phyloP scores from a whole-genome alignment of 1,140 invertebrate species.

The Epicauta chinensis region DNA sequence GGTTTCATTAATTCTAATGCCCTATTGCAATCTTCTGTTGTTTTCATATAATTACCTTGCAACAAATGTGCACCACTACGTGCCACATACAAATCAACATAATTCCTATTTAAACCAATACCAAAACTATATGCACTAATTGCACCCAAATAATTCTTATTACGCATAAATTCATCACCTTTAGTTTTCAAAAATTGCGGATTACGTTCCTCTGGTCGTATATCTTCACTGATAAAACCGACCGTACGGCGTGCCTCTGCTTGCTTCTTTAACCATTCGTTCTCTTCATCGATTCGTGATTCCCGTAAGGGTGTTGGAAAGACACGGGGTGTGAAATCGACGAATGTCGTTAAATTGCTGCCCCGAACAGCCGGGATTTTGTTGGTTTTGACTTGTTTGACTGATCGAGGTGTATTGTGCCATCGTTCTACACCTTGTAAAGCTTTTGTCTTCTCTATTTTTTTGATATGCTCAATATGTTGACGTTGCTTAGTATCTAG shows the following conservation, averaged over 20 bases:
- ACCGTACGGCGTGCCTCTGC: constrained; percentile 62
- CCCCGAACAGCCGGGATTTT: constrained; percentile 53
- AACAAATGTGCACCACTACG: constrained; percentile 71
- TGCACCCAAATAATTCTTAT: constrained; percentile 69
- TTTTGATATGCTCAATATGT: constrained; percentile 51
- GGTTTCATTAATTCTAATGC: constrained; percentile 69
- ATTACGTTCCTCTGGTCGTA: constrained; percentile 75
- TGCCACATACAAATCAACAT: constrained; percentile 67
- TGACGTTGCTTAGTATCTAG: constrained; percentile 48
- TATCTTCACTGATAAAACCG: constrained; percentile 68
- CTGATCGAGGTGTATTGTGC: constrained; percentile 39
- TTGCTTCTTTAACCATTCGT: constrained; percentile 77
- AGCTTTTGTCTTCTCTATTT: constrained; percentile 52
- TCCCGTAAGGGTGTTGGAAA: constrained; percentile 81
- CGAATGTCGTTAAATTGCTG: constrained; percentile 49
- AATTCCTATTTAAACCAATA: constrained; percentile 65
- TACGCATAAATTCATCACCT: constrained; percentile 70
- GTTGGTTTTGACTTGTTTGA: constrained; percentile 22
- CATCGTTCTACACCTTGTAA: constrained; percentile 62
- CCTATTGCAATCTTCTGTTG: constrained; percentile 47
- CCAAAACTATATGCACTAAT: constrained; percentile 76
- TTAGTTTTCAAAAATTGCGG: constrained; percentile 76
- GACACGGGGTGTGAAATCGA: constrained; percentile 67
- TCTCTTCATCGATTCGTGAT: constrained; percentile 64
- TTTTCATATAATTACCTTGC: constrained; percentile 49